Evolutionary conservation across 2,797 vertebrate genomes (phyloP).

Genomic region (Girardinus metallicus): DNA sequence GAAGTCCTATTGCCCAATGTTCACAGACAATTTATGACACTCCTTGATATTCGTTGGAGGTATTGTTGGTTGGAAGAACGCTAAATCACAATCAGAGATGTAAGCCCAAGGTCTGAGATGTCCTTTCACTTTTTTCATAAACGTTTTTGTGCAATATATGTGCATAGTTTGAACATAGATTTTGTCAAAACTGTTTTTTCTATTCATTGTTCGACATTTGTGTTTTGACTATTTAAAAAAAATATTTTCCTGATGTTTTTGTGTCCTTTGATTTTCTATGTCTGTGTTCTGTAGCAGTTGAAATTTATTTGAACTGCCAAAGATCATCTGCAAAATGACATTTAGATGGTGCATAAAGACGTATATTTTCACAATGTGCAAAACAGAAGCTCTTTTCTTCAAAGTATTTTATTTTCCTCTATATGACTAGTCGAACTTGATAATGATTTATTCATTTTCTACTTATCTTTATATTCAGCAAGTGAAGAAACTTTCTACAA

Average conservation of each 20-base stretch:
- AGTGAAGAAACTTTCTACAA: conserved; percentile 11
- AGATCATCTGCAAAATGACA: background rate
- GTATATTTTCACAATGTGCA: conserved; percentile 23
- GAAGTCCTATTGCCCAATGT: background rate
- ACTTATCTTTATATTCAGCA: conserved; percentile 12
- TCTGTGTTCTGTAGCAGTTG: background rate
- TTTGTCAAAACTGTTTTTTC: background rate
- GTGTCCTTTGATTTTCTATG: background rate
- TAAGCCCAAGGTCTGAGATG: background rate
- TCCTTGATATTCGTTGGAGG: background rate
- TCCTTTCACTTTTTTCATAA: background rate
- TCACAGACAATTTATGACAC: background rate
- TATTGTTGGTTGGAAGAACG: background rate
- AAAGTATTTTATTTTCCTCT: conserved; percentile 40
- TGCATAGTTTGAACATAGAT: background rate
- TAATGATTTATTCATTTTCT: conserved; percentile 17
- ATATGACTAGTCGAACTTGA: conserved; percentile 22
- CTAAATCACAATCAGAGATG: background rate
- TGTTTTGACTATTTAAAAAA: conserved; percentile 1
- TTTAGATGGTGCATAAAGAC: background rate
- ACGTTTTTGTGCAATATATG: background rate
- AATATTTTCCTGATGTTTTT: background rate
- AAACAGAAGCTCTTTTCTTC: conserved; percentile 42
- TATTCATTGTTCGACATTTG: background rate
- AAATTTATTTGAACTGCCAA: background rate